Evolutionary conservation across 2,888 invertebrate species (phyloP).

Genomic region (Drosophila algonquin): DNA sequence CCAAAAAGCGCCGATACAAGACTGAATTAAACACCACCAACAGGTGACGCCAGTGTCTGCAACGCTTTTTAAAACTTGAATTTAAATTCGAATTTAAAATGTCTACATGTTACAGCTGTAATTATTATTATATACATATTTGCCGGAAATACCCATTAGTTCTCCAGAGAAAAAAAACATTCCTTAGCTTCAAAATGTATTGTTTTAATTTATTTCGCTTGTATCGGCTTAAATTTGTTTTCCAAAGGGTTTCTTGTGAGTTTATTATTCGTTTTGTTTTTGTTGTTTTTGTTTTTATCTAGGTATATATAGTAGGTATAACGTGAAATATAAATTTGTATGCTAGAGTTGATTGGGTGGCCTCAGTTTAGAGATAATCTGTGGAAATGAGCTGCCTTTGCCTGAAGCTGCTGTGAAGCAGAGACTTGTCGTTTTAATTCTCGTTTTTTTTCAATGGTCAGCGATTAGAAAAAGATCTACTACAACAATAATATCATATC

Average conservation of each 20-base stretch:
- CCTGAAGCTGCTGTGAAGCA: conserved; percentile 63
- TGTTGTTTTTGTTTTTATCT: conserved; percentile 22
- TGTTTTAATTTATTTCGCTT: conserved; percentile 53
- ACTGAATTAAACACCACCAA: not conserved
- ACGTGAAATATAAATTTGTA: conserved; percentile 73
- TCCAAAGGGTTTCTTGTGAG: conserved; percentile 34
- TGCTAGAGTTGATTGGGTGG: conserved; percentile 65
- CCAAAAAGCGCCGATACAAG: not conserved
- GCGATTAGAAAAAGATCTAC: conserved; percentile 70
- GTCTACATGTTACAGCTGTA: no score
- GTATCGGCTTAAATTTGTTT: conserved; percentile 36
- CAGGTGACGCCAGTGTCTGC: not conserved
- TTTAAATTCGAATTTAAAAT: no score
- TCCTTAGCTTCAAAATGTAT: conserved; percentile 65
- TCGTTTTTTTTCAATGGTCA: conserved; percentile 38
- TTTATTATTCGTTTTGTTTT: conserved; percentile 7
- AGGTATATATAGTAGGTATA: conserved; percentile 47
- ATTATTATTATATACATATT: no score
- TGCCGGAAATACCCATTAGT: conserved; percentile 51
- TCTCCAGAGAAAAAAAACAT: conserved; percentile 55
- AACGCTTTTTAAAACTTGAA: not conserved
- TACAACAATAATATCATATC: conserved; percentile 78
- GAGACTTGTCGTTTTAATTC: conserved; percentile 42
- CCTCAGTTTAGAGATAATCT: conserved; percentile 46
- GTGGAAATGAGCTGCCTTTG: conserved; percentile 40